Base-by-base conservation (phyloP, 2,888 invertebrate species). In the Rambutsinella grinnellia region DNA sequence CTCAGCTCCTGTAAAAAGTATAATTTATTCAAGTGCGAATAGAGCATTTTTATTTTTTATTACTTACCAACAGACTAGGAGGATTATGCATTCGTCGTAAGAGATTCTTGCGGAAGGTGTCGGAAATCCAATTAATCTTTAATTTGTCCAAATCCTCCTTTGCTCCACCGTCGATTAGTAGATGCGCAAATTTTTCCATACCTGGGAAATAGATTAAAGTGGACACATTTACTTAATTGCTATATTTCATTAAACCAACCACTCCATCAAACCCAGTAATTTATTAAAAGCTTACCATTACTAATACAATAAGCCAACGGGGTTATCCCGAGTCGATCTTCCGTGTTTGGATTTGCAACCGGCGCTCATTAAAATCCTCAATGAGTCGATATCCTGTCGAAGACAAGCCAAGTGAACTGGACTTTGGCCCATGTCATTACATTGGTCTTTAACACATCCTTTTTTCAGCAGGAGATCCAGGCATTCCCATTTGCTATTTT, bases 401-500 rank as follows among this genome's bases (percentile, higher is more conserved):
- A 80, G 72, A 49, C 81, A 81, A 21, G 81, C 78, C 24, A 82
- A 54, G 54, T 83, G 83, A 24, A 81, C 61, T 10, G 82, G 78
- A 46, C 61, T 81, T 60, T 82, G 83, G n/a, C 80, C 76, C 68
- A 80, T 77, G 47, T 75, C 66, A 51, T 80, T 82, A 24, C 56
- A 62, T 19, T 72, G 53, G 68, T 83, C 78, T 28, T 74, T 74
- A 75, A 80, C 79, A 69, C 80, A 79, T 54, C 81, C 79, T 17
- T 74, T 54, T 67, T 82, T 79, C 53, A 83, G 76, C 46, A 83
- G 69, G 27, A 83, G 72, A 27, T 78, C 77, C 54, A 83, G 56
- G 54, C 79, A 81, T 23, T 79, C 74, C 79, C 79, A 81, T 56
- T 82, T 83, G 10, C 82, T 82, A n/a, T n/a, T n/a, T n/a, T 24